phyloP scores from a whole-genome alignment of 1,140 invertebrate genomes.

The Formica exsecta region DNA sequence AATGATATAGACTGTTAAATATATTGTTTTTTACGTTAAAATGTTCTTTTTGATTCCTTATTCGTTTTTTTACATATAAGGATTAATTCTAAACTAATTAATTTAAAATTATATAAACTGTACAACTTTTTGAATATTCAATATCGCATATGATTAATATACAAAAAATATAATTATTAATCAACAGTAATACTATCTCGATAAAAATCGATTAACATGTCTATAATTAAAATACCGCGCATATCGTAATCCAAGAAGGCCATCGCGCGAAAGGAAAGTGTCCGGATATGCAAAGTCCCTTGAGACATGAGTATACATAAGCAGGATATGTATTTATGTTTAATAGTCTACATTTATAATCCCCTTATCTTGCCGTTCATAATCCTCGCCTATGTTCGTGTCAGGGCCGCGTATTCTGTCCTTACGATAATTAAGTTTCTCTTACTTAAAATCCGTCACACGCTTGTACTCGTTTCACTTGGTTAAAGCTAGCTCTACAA shows the following conservation, averaged over 20 bases:
- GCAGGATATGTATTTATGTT: conserved; percentile 7
- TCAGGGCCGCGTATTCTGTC: conserved; percentile 27
- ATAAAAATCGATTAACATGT: background rate
- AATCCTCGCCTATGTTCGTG: conserved; percentile 51
- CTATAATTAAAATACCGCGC: conserved; percentile 8
- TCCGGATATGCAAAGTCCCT: background rate
- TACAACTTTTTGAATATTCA: background rate
- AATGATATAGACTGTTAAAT: background rate
- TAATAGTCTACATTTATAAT: conserved; percentile 33
- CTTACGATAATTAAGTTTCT: conserved; percentile 50
- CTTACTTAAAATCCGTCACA: conserved; percentile 45
- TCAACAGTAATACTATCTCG: background rate
- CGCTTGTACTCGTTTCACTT: conserved; percentile 15
- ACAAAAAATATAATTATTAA: background rate
- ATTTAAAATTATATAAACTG: background rate
- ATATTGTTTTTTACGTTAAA: background rate
- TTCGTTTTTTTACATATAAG: background rate
- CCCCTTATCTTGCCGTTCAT: conserved; percentile 34
- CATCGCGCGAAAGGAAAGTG: background rate
- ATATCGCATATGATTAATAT: background rate
- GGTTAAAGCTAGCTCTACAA: background rate
- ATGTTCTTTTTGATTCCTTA: background rate
- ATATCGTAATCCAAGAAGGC: background rate
- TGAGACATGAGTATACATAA: conserved; percentile 18
- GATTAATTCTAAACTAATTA: background rate